Evolutionary conservation across 2,888 invertebrate species (phyloP), one percentile per base, ranked within the genome.

Genomic region (Eristalis arbustorum): DNA sequence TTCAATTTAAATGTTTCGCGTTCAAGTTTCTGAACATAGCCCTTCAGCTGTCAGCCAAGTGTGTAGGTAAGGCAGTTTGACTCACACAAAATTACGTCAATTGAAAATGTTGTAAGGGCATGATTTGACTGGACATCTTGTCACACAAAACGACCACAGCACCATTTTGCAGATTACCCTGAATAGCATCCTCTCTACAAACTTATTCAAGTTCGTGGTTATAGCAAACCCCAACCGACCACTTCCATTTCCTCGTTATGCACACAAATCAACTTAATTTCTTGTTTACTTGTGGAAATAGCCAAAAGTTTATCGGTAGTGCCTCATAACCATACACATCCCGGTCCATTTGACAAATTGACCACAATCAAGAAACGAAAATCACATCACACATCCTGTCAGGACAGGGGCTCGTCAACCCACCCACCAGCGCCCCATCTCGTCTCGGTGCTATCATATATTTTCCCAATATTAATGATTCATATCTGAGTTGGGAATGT

Each of bases 401-500:
- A 69, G 62, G 13, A 76, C 67, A 61, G 49, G 75, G 42, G 25
- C 57, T 61, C 61, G n/a, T 31, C 31, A 31, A 10, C 10, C 31
- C 31, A 31, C 62, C 34, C 49, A 56, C 61, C 25, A 14, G 23
- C 25, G 25, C 2, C 59, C 25, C 25, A 28, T 28, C 25, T 59
- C 25, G 25, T 59, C 13, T 14, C 59, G 25, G 49, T 2, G 49
- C 49, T 59, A 49, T 31, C 67, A 68, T 73, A 83, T 74, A 66
- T 78, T 74, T 61, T 69, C 37, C 22, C 59, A 28, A 69, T 69
- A 61, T 83, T 64, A 69, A 84, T 73, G 78, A 78, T 77, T 78
- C 68, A 78, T 73, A 63, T 63, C 14, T 11, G 37, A 10, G 31
- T 31, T 18, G 18, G 72, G 40, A 31, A 18, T 25, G 59, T 25